Evolutionary conservation across 2,113 vertebrate genomes (phyloP), one percentile per base, ranked within the genome.

Genomic region (Talpa occidentalis): DNA sequence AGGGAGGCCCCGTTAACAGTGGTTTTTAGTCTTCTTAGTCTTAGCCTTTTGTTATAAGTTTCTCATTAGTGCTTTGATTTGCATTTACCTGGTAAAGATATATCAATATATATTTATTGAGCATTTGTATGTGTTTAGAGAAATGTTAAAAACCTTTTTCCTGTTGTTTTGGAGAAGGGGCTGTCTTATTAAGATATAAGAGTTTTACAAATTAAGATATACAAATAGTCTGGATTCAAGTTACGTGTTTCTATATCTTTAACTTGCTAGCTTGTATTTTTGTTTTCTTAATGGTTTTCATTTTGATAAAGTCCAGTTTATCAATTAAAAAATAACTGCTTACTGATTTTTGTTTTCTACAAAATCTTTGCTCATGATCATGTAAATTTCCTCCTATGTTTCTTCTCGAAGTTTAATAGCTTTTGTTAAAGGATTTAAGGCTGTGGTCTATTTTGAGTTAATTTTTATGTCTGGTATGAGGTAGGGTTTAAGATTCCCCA

Each of bases 51-150:
- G 32, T 76, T 77, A 37, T 22, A 94, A 47, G 30, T 59, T 69
- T 30, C 67, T 86, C 72, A 76, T 59, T 92, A n/a, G n/a, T 69
- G 79, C 74, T 92, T 92, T 79, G 49, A 66, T 85, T 74, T 90
- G 28, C 42, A 42, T 83, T 90, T 78, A n/a, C 28, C 62, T 52
- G 37, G 30, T 60, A 69, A 88, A 88, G 79, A 37, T 88, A 81
- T 66, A 22, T 22, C 24, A 59, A 24, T 62, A 78, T 78, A 37
- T 59, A 83, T 49, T 69, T 82, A 59, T 6, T 17, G n/a, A n/a
- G n/a, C n/a, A 78, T 81, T 89, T 90, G 15, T 80, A 6, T 84
- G 24, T 80, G 60, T 94, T 96, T 85, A 85, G 79, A 92, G 67
- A 66, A 72, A 49, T 35, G 3, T 81, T 81, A 47, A 70, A 59